Base-by-base conservation (phyloP, 2,797 vertebrate genomes). In the Hephaestus fuliginosus region DNA sequence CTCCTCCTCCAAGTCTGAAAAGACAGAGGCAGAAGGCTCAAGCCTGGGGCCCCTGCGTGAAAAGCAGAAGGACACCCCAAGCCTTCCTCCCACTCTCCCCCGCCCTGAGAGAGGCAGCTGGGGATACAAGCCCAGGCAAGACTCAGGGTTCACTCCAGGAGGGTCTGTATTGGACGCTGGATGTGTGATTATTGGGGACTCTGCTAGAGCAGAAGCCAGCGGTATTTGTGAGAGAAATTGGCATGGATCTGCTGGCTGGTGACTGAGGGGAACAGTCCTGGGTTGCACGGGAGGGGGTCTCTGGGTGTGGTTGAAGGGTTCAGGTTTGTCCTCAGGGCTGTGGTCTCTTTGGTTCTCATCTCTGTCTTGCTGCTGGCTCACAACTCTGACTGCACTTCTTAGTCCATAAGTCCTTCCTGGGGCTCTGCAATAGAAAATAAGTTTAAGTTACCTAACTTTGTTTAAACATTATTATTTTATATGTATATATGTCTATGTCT, bases 1-100 rank as follows among this genome's bases (percentile, higher is more conserved):
- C 81, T 99, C 98, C 85, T 99, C 98, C 57, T 95, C 93, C 51
- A 95, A 95, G 93, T 99, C 98, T 4, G 96, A 98, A 91, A 99
- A 99, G 88, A 99, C 97, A 0, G 98, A 98, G 20, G 98, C 98
- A 1, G 96, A 98, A 30, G 98, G 99, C 86, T 99, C 98, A 10
- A 99, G 96, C 87, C 97, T 97, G 80, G 97, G 93, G 73, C 97
- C 96, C 84, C 98, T 97, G 90, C 96, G 97, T 44, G 97, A 98
- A 90, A 99, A 99, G 51, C 98, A 99, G 92, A 99, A 99, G 18
- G 98, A 99, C 80, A 99, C 96, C 22, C 98, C 97, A 1, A 95
- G 92, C 49, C 97, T 96, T 77, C 95, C 90, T 46, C 90, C 91
- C 3, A 77, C 86, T 64, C 74, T 86, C 41, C 72, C 88, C 65